These are phyloP conservation scores for Lichenostomus cassidix DNA, from an alignment of 2,113 vertebrate genomes.

Conservation along the genomic window DNA sequence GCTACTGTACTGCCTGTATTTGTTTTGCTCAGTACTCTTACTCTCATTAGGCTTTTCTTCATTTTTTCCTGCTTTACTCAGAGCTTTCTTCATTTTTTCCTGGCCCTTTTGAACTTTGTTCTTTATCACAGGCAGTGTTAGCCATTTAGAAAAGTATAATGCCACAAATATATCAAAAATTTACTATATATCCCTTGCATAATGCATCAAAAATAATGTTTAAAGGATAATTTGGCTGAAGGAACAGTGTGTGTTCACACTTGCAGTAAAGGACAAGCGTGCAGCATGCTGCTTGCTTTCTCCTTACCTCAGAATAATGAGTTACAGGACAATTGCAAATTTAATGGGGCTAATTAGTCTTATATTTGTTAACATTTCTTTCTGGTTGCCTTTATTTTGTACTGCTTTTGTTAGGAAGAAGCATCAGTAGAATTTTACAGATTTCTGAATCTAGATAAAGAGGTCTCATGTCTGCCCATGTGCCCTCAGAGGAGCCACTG, in stretches of 20 bases:
- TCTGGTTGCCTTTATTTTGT: not conserved
- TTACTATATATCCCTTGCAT: not conserved
- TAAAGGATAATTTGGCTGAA: not conserved
- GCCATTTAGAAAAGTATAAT: not conserved
- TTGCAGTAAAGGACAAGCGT: accelerated
- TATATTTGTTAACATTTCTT: not conserved
- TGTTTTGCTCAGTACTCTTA: not conserved
- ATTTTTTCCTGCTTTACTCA: not conserved
- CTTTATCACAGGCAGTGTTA: not conserved
- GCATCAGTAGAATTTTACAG: not conserved
- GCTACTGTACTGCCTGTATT: not conserved
- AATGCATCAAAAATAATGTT: not conserved
- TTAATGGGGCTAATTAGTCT: not conserved
- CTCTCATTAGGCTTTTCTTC: not conserved
- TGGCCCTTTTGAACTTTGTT: slow-evolving; percentile 1
- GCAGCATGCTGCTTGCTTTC: not conserved
- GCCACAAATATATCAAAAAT: not conserved
- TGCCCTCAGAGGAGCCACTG: not conserved
- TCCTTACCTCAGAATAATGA: not conserved
- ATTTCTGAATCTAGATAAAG: not conserved
- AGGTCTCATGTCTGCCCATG: accelerated
- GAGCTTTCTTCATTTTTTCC: not conserved
- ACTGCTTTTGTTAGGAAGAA: not conserved
- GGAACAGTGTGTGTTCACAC: not conserved
- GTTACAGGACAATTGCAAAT: not conserved